Percentiles rank a stretch among this genome's conserved stretches.
phyloP scores from a whole-genome alignment of 92 coral and sea anemone species.

The Umimayanthus chanpuru region DNA sequence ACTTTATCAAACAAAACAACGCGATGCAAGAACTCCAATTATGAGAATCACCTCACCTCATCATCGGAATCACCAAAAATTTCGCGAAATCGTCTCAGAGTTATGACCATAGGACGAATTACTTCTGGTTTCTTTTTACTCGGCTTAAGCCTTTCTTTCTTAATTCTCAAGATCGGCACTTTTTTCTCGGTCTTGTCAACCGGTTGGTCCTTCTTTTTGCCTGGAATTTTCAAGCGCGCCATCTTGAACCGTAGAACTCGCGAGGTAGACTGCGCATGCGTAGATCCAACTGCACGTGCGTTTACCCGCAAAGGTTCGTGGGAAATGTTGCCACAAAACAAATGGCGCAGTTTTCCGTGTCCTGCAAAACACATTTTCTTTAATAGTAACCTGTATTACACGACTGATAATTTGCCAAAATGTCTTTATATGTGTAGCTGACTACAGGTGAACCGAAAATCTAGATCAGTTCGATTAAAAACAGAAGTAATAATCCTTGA shows the following conservation, averaged over 20 bases:
- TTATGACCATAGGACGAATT: slow-evolving; percentile 71
- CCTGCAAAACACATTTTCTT: not conserved
- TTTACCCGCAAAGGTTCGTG: slow-evolving; percentile 63
- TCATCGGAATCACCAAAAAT: slow-evolving; percentile 99
- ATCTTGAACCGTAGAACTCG: slow-evolving; percentile 70
- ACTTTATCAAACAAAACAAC: slow-evolving; percentile 63
- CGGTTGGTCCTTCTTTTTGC: slow-evolving; percentile 72
- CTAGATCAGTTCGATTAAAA: not conserved
- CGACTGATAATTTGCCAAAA: not conserved
- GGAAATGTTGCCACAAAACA: slow-evolving; percentile 54
- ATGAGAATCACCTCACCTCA: slow-evolving; percentile 72
- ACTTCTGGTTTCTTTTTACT: slow-evolving; percentile 40
- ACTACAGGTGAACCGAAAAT: not conserved
- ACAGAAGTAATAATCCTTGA: not conserved
- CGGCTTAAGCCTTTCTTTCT: slow-evolving; percentile 44
- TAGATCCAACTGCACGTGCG: slow-evolving; percentile 62
- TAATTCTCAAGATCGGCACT: slow-evolving; percentile 56
- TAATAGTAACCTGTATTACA: too few relatives aligned
- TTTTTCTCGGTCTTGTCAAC: slow-evolving; percentile 62
- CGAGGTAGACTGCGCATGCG: slow-evolving; percentile 70
- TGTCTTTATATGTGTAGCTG: too few relatives aligned
- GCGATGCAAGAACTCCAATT: slow-evolving; percentile 47
- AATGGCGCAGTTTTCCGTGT: not conserved
- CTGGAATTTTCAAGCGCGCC: slow-evolving; percentile 99
- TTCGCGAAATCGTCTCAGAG: slow-evolving; percentile 83